Conservation (phyloP, 2,113 vertebrate species). For the Ctenomys sociabilis region DNA sequence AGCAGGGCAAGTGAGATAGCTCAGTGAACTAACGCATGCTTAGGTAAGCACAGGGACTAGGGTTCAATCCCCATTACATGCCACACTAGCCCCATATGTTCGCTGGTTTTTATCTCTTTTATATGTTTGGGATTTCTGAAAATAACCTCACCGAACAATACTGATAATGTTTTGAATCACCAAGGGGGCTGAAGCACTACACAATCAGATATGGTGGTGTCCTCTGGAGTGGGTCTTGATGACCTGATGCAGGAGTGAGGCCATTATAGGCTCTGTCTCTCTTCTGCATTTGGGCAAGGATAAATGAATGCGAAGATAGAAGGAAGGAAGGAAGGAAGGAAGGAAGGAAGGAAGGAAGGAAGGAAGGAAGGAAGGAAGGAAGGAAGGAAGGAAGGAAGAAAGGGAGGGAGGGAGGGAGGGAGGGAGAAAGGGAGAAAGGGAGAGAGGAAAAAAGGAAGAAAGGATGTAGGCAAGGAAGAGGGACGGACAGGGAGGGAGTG, state of each 20-base stretch:
- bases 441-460: background rate
- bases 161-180: slow-evolving; percentile 74
- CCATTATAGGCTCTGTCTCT: too few relatives aligned
- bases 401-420: background rate
- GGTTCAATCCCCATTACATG: too few relatives aligned
- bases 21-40: too few relatives aligned
- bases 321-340: background rate
- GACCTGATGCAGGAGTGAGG: background rate
- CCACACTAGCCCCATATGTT: too few relatives aligned
- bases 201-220: slow-evolving; percentile 49
- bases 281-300: background rate
- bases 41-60: too few relatives aligned
- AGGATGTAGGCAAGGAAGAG: too few relatives aligned
- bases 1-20: too few relatives aligned
- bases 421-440: too few relatives aligned
- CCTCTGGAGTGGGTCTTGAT: background rate
- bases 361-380: too few relatives aligned
- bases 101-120: slow-evolving; percentile 75
- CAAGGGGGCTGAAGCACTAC: slow-evolving; percentile 74
- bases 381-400: too few relatives aligned
- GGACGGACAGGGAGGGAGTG: too few relatives aligned
- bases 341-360: background rate
- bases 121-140: slow-evolving; percentile 76
- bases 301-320: background rate
- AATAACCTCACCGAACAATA: slow-evolving; percentile 76